Conservation (phyloP, 2,888 invertebrate species). For the Phyllotreta striolata region DNA sequence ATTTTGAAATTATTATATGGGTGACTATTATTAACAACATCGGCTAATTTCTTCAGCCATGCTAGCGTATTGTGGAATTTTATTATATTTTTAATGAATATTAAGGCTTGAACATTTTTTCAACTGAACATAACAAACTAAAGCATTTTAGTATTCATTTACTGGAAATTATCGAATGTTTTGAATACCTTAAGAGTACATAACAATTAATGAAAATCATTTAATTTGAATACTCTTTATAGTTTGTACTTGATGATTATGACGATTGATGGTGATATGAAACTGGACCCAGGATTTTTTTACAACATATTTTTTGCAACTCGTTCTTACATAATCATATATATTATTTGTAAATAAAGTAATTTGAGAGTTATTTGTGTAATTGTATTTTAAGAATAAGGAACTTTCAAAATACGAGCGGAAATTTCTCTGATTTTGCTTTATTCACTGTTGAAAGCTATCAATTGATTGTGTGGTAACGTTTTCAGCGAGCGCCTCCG, state of each 20-base stretch:
- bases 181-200: no score
- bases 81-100: no score
- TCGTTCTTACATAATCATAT: not conserved
- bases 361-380: conserved; percentile 11
- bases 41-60: no score
- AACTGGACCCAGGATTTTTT: not conserved
- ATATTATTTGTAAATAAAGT: conserved; percentile 18
- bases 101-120: no score
- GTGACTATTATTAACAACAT: no score
- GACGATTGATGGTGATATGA: conserved; percentile 9
- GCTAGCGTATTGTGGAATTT: no score
- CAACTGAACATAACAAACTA: no score
- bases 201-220: not conserved
- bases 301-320: not conserved
- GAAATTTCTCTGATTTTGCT: not conserved
- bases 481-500: conserved; percentile 35
- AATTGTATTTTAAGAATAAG: conserved; percentile 2
- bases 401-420: not conserved
- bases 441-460: conserved; percentile 3
- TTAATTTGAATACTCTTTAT: conserved; percentile 11
- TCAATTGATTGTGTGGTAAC: conserved; percentile 5
- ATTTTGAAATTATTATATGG: no score
- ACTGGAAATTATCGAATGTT: no score
- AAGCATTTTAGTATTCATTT: no score
- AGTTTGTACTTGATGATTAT: conserved; percentile 14